A percentile compares a stretch with the other conserved stretches of the same genome.
Conservation (phyloP, 2,888 invertebrate species). For the Microctonus hyperodae region DNA sequence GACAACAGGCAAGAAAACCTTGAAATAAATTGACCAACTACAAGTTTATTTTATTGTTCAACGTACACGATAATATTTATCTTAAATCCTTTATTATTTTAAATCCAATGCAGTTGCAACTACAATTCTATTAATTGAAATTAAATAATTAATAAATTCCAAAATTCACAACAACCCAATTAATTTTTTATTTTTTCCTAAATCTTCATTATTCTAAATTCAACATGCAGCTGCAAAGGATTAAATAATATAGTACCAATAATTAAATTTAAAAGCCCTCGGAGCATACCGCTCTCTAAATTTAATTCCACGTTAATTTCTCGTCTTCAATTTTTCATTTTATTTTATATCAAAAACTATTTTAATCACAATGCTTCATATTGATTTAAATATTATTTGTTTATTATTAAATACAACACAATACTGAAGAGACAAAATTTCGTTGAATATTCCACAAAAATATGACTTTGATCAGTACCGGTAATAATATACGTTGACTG, state of each 20-base stretch:
- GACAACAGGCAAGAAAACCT: conserved; percentile 32
- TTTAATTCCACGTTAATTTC: too few species aligned
- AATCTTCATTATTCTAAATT: not conserved
- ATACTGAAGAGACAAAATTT: too few species aligned
- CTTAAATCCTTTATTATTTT: not conserved
- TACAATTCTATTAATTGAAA: not conserved
- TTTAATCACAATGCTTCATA: too few species aligned
- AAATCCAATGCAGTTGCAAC: not conserved
- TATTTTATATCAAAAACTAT: too few species aligned
- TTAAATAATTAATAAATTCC: not conserved
- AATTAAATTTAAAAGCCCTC: conserved; percentile 51
- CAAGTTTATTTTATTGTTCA: not conserved
- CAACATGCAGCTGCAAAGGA: not conserved
- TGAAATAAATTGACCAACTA: conserved; percentile 26
- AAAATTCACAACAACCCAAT: not conserved
- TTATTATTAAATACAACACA: too few species aligned
- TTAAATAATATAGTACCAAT: conserved; percentile 53
- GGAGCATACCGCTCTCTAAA: too few species aligned
- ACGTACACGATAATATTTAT: not conserved
- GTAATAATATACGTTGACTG: not conserved
- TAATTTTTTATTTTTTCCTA: not conserved
- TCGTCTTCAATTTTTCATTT: too few species aligned
- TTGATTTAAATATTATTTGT: too few species aligned
- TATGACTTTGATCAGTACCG: not conserved
- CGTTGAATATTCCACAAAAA: too few species aligned